Evolutionary conservation across 2,888 invertebrate genomes (phyloP), one percentile per base, ranked within the genome.

Genomic region (Caenorhabditis angaria): DNA sequence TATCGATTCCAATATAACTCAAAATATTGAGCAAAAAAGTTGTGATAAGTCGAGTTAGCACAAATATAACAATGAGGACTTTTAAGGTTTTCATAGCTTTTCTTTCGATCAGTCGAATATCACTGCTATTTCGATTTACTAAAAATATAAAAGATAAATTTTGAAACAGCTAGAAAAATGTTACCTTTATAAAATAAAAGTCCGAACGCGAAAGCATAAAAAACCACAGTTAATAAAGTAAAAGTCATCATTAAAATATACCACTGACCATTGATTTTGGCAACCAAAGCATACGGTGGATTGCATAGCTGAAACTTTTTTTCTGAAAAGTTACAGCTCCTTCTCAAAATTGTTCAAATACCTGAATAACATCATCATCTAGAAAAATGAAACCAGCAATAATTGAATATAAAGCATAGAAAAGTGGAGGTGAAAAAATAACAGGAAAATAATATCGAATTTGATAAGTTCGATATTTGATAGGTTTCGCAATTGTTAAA

Each of bases 401-500:
- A 12, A 32, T 24, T 12, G 58, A 54, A 12, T 41, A 47, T 1
- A 62, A 1, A 25, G 60, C 69, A 61, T 69, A 69, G 25, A 28
- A 51, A 22, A 69, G n/a, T 1, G 69, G 64, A 0, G 63, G 27
- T 14, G 47, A 56, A 41, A 50, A 64, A 5, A 64, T 14, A 12
- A 35, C 10, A 0, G 57, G 32, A 6, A 69, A 29, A 47, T 69
- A 69, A 35, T 27, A 60, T 12, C 24, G 25, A 18, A 57, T 25
- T 20, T 56, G 22, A 32, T 64, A 61, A 29, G 22, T 24, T 53
- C 60, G 35, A 51, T 69, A 64, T 12, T 54, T 50, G 27, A 65
- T 47, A 5, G 70, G 70, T 0, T 53, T 32, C 28, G 48, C 28
- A 20, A 70, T 57, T 0, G 70, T 50, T 8, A 70, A 18, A n/a